A percentile compares a stretch with the other conserved stretches of the same genome.
phyloP scores from a whole-genome alignment of 2,797 vertebrate genomes.

The Urophycis tenuis region DNA sequence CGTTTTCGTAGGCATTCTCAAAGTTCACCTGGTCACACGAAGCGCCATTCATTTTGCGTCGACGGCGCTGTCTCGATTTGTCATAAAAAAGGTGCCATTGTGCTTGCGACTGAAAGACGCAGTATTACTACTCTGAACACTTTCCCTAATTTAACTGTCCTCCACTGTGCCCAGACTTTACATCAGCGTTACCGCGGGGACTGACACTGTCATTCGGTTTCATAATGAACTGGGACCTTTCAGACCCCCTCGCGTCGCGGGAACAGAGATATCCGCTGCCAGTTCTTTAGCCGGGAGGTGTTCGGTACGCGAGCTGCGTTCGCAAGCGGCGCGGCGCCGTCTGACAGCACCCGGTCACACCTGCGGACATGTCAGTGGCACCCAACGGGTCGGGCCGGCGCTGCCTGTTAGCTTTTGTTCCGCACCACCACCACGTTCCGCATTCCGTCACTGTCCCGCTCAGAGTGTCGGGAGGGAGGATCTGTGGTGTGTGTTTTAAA shows the following conservation, averaged over 20 bases:
- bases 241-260: conserved; percentile 34
- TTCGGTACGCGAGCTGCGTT: conserved; percentile 31
- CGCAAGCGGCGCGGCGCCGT: conserved; percentile 27
- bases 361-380: background rate
- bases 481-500: no score
- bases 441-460: background rate
- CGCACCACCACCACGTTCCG: background rate
- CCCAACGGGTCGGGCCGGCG: background rate
- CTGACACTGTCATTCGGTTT: conserved; percentile 34
- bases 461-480: no score
- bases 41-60: conserved; percentile 28
- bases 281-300: conserved; percentile 37
- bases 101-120: conserved; percentile 30
- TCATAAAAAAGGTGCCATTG: conserved; percentile 33
- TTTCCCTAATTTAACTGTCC: conserved; percentile 42
- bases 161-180: conserved; percentile 36
- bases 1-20: conserved; percentile 4
- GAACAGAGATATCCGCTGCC: conserved; percentile 30
- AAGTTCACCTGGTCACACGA: background rate
- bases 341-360: conserved; percentile 28
- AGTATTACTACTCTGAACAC: conserved; percentile 37
- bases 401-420: background rate
- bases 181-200: conserved; percentile 38
- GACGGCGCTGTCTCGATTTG: conserved; percentile 12
- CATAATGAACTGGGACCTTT: conserved; percentile 44